These are phyloP conservation scores for Lepilemur septentrionalis DNA, from an alignment of 2,797 vertebrate genomes.

Conservation along the genomic window DNA sequence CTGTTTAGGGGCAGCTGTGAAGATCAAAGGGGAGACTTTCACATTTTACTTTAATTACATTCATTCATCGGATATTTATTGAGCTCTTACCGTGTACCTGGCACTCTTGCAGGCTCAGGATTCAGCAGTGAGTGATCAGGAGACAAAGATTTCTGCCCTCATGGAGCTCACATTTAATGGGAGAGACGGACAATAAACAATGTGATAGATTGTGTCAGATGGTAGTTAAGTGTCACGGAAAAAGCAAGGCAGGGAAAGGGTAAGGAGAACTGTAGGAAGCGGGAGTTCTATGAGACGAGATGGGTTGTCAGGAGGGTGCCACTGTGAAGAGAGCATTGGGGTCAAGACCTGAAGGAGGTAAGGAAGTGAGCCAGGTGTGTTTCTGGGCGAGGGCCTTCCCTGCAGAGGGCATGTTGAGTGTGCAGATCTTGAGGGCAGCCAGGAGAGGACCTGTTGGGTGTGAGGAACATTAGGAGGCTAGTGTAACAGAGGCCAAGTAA, in stretches of 20 bases:
- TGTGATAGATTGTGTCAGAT: neutral
- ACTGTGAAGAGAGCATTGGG: neutral
- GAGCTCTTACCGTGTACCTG: neutral
- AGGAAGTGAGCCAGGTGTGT: neutral
- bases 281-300: neutral
- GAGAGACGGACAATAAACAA: neutral
- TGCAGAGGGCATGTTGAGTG: neutral
- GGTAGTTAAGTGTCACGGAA: neutral
- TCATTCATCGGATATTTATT: neutral
- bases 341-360: neutral
- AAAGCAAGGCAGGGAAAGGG: neutral
- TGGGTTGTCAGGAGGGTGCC: neutral
- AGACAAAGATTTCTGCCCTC: neutral
- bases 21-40: neutral
- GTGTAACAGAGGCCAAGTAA: neutral
- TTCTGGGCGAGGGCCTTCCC: neutral
- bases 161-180: neutral
- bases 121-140: neutral
- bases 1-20: neutral
- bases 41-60: neutral
- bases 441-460: neutral
- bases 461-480: neutral
- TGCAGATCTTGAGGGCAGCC: too few relatives aligned
- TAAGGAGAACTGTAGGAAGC: neutral
- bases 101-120: neutral